phyloP scores from a whole-genome alignment of 2,797 vertebrate species.

The Gymnothorax javanicus region DNA sequence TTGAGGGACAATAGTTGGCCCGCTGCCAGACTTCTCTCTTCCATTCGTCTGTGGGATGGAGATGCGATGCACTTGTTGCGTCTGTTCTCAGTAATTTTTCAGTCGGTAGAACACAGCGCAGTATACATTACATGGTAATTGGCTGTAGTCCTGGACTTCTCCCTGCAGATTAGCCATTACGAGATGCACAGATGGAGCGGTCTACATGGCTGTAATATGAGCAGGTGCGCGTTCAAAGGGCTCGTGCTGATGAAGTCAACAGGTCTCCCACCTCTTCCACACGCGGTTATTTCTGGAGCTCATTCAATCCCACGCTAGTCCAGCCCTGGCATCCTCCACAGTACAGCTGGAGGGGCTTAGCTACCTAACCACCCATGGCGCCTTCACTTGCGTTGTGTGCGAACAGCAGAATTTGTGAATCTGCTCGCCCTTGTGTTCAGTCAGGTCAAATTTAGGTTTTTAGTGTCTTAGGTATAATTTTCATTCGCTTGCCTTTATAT shows the following conservation, averaged over 20 bases:
- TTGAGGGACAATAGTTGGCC: background rate
- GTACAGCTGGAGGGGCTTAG: background rate
- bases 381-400: background rate
- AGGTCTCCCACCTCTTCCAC: background rate
- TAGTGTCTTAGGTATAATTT: background rate
- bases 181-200: slow-evolving; percentile 1
- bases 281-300: background rate
- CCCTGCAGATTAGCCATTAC: background rate
- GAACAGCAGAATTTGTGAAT: background rate
- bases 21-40: background rate
- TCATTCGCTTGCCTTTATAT: background rate
- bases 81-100: background rate
- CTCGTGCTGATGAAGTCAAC: background rate
- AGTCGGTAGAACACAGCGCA: background rate
- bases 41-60: background rate
- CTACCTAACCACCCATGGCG: background rate
- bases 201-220: background rate
- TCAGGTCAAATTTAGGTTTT: background rate
- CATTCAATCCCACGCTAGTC: background rate
- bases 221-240: background rate
- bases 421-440: background rate
- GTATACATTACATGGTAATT: background rate
- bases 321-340: background rate
- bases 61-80: slow-evolving; percentile 35
- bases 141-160: background rate